Conservation (phyloP, 2,113 vertebrate species). For the Pelobates fuscus region DNA sequence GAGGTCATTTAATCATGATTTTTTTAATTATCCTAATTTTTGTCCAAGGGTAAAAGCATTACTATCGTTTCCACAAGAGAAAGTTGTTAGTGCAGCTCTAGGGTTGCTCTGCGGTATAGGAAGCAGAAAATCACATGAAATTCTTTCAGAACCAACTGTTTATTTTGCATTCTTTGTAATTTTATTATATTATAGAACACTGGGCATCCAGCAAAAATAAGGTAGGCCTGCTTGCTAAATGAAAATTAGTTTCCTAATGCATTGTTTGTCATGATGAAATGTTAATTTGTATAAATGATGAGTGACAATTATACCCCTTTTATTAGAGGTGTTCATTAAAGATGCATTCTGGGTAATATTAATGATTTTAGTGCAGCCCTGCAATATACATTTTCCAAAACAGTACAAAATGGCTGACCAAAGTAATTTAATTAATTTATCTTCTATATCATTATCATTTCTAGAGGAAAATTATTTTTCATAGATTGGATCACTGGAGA, state of each 20-base stretch:
- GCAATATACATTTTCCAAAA: no score
- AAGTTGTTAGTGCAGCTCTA: slow-evolving; percentile 14
- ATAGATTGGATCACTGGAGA: no score
- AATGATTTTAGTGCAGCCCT: no score
- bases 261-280: slow-evolving; percentile 35
- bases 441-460: no score
- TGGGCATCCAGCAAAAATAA: slow-evolving; percentile 5
- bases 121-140: neutral
- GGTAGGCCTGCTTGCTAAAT: slow-evolving; percentile 12
- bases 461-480: no score
- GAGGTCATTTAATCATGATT: slow-evolving; percentile 50
- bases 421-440: no score
- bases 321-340: no score
- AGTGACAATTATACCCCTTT: no score
- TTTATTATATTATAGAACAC: slow-evolving; percentile 6
- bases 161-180: slow-evolving; percentile 15
- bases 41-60: slow-evolving; percentile 47
- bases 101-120: neutral
- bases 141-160: neutral
- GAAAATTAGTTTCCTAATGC: slow-evolving; percentile 24
- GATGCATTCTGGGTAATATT: no score
- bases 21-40: slow-evolving; percentile 51
- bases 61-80: slow-evolving; percentile 19
- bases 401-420: no score
- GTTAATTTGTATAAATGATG: no score